These are phyloP conservation scores for Jordanella pulchra DNA, from an alignment of 2,797 vertebrate genomes.

Conservation along the genomic window DNA sequence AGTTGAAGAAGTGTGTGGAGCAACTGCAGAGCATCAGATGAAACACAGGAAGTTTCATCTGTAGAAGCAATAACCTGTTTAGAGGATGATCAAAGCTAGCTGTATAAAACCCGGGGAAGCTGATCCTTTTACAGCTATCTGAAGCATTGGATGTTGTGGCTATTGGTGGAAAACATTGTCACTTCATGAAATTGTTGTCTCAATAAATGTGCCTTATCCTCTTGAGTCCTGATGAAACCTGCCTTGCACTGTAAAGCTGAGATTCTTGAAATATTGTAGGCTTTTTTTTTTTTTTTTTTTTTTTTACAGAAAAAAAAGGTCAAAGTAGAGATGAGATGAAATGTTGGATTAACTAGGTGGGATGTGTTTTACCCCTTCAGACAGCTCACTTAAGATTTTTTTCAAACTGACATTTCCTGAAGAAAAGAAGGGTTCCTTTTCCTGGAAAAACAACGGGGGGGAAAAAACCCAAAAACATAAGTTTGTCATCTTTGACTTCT, in stretches of 20 bases:
- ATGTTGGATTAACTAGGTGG: neutral
- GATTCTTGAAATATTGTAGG: neutral
- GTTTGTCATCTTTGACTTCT: neutral
- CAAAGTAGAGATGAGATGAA: neutral
- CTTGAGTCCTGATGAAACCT: conserved; percentile 2
- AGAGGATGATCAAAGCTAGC: conserved; percentile 26
- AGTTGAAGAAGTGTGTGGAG: conserved; percentile 15
- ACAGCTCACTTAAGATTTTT: neutral
- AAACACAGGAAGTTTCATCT: conserved; percentile 37
- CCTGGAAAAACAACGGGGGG: no score
- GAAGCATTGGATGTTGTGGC: neutral
- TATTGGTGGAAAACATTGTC: neutral
- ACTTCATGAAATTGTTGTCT: neutral
- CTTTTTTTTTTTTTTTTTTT: neutral
- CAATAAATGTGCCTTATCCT: neutral
- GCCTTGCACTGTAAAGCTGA: neutral
- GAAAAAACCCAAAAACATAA: no score
- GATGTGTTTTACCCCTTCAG: neutral
- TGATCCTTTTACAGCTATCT: conserved; percentile 21
- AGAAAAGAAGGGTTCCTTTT: neutral
- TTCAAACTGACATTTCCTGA: neutral
- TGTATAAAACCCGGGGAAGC: conserved; percentile 17
- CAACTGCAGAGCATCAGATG: conserved; percentile 18
- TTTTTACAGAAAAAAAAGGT: neutral
- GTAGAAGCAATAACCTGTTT: conserved; percentile 11